Evolutionary conservation across 2,113 vertebrate species (phyloP).

Genomic region (Setophaga petechia): DNA sequence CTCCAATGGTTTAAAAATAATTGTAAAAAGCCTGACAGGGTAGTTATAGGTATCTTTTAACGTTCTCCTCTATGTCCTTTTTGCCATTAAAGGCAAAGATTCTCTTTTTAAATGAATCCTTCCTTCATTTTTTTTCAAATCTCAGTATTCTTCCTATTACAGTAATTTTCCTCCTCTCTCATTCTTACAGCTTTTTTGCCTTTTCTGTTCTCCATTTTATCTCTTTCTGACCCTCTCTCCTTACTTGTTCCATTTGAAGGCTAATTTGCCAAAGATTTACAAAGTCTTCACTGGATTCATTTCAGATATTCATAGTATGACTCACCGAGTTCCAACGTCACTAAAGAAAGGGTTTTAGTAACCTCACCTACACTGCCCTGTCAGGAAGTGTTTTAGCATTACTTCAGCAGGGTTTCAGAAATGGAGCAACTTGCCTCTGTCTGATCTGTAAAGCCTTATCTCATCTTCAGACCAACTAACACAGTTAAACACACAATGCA

Average conservation of each 20-base stretch:
- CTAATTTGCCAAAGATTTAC: not conserved
- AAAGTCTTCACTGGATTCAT: not conserved
- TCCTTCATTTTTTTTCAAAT: not conserved
- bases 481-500: not conserved
- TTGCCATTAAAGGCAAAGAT: not conserved
- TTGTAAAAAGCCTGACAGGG: not conserved
- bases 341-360: not conserved
- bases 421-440: not conserved
- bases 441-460: not conserved
- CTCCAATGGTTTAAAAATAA: not conserved
- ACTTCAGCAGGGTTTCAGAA: not conserved
- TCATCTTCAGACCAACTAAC: not conserved
- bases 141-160: not conserved
- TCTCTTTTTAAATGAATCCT: not conserved
- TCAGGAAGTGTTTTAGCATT: not conserved
- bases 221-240: not conserved
- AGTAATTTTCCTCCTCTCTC: accelerated
- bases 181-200: not conserved
- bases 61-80: not conserved
- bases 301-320: not conserved
- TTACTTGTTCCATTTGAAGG: not conserved
- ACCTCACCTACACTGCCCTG: not conserved
- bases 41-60: not conserved
- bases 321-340: not conserved
- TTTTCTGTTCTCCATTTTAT: not conserved